Evolutionary conservation across 2,113 vertebrate species (phyloP), one percentile per base, ranked within the genome.

Genomic region (Sclerurus mexicanus): DNA sequence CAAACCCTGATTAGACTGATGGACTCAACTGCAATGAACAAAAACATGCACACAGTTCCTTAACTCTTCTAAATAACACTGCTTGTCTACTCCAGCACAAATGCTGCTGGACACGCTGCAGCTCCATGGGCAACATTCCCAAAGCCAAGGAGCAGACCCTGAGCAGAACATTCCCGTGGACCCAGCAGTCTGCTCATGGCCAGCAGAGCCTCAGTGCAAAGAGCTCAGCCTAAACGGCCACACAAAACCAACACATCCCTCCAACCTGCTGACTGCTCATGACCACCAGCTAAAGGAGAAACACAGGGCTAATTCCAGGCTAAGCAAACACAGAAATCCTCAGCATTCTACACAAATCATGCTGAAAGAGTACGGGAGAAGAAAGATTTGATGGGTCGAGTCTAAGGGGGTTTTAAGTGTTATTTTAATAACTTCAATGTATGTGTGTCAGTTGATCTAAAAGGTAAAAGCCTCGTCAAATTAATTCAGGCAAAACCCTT

Each of bases 321-420:
- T 79, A 91, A 89, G 81, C 75, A 96, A 92, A 95, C 42, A 74
- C 21, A 86, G 68, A 91, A 90, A 58, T 77, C 82, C 87, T 85
- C 53, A 53, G 37, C 56, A 49, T 86, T 82, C 20, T 84, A 64
- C 53, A 80, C 53, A 80, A 47, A 84, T 47, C 33, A 28, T 20
- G 50, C 74, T 81, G 40, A 73, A 75, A 92, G n/a, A 74, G 24
- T 52, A 82, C 8, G 33, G 27, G 24, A 95, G 44, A 39, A 89
- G 20, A 82, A 73, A 87, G 37, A 67, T 21, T 52, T 49, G 39
- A 81, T 44, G 55, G 47, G 19, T 30, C 63, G 9, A 6, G n/a
- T 23, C 39, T 27, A 12, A 50, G 25, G 23, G 25, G 35, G 22
- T 12, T 55, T n/a, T 27, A 27, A 67, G 40, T 49, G 6, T 50